Percentiles rank a stretch among this genome's conserved stretches.
These are phyloP conservation scores for Aspiorhynchus laticeps DNA, from an alignment of 2,113 vertebrate genomes.

Conservation along the genomic window DNA sequence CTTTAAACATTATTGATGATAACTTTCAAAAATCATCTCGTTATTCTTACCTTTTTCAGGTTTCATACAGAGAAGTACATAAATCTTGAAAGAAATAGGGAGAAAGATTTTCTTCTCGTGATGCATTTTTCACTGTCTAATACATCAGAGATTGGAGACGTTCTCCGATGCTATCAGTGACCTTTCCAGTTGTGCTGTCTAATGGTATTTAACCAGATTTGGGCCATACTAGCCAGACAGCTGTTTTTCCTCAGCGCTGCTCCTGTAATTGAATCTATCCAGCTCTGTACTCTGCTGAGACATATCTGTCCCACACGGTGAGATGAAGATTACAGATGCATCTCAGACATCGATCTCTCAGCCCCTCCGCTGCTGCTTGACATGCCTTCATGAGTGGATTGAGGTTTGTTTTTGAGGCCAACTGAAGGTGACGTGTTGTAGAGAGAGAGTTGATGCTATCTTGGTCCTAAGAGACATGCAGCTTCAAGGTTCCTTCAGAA, in stretches of 20 bases:
- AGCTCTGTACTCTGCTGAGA: conserved; percentile 39
- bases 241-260: conserved; percentile 47
- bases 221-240: conserved; percentile 22
- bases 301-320: conserved; percentile 40
- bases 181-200: conserved; percentile 38
- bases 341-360: background rate
- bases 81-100: background rate
- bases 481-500: background rate
- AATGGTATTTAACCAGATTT: conserved; percentile 50
- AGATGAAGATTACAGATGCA: conserved; percentile 24
- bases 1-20: background rate
- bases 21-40: background rate
- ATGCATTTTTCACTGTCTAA: conserved; percentile 9
- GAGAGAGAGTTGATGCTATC: background rate
- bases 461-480: background rate
- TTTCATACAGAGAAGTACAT: background rate
- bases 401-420: conserved; percentile 29
- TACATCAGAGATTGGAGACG: conserved; percentile 3
- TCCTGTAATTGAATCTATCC: conserved; percentile 46
- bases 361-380: background rate
- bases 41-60: background rate
- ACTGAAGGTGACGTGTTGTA: conserved; percentile 16
- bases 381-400: conserved; percentile 12
- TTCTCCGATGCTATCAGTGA: conserved; percentile 44
- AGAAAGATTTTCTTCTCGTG: background rate